Base-by-base conservation (phyloP, 2,797 vertebrate genomes). In the Sebastes matsubarae region DNA sequence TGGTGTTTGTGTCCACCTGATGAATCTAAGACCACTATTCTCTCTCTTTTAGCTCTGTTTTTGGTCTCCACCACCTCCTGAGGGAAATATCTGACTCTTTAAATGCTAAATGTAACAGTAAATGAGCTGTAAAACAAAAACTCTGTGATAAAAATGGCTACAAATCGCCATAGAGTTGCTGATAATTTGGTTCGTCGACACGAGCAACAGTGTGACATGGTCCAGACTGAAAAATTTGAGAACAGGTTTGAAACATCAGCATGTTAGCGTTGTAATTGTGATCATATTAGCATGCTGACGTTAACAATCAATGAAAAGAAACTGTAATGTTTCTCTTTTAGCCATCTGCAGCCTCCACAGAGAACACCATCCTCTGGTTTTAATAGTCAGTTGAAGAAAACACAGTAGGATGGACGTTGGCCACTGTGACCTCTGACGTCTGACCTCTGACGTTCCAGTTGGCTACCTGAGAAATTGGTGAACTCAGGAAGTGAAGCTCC, bases 361-460 rank as follows among this genome's bases (percentile, higher is more conserved):
- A 46, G 3, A 46, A 63, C 58, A 5, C 5, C n/a, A 4, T 2
- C 12, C 16, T 74, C 22, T 27, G 46, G 1, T 38, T 18, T 65
- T 38, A 9, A n/a, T 10, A 8, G 46, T 54, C 42, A 54, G 30
- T 9, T n/a, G 46, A 2, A 14, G 6, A 14, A 38, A 36, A 64
- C 2, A 4, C 27, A 12, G 29, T 14, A 20, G 50, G 7, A 12
- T 59, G 24, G 73, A 69, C 38, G 70, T 32, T 16, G 58, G 38
- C 59, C 36, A 24, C 58, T 22, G n/a, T n/a, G 75, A 73, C 69
- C 58, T 78, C 50, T n/a, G 69, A 73, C 64, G 36, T 69, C 3
- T n/a, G 69, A 73, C 69, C 58, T 82, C 38, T 30, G 36, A 77
- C 34, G 52, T 11, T 72, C 14, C 59, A 32, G n/a, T 13, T 61